Base-by-base conservation (phyloP, 2,888 invertebrate genomes). In the Timandra comae region DNA sequence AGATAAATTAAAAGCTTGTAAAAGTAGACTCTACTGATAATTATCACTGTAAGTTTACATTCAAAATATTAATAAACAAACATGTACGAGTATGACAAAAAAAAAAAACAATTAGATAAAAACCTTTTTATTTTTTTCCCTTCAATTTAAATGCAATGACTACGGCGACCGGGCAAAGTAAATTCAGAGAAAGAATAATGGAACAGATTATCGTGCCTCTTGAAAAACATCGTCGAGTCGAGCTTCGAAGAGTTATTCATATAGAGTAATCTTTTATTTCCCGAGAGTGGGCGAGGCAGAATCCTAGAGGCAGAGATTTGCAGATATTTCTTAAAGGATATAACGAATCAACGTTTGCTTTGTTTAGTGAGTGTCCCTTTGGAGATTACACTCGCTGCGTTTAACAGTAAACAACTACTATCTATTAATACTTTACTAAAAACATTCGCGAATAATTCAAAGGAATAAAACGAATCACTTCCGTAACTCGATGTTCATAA, bases 191-290 rank as follows among this genome's bases (percentile, higher is more conserved):
- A 65, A 71, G 63, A 71, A 62, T 70, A 69, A 71, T 73, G 70
- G 61, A 53, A 43, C 41, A 66, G 69, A 73, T 76, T 74, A 75
- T 70, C 65, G 55, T 60, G 64, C 56, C 55, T 56, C 59, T 70
- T 66, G 67, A 72, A 73, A 69, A 74, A 72, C 66, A 70, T 63
- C 59, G 55, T 43, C 51, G 49, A 59, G 55, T 56, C 50, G 49
- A 57, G 60, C 56, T 54, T 46, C 49, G 46, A 58, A 56, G 65
- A 68, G 65, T 65, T 73, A 74, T 73, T 67, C 64, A 63, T 67
- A 68, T 55, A 58, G 55, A 63, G 64, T 65, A 70, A 75, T 71
- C 64, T 70, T 66, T 73, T 76, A 76, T 76, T 75, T 71, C 72
- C 72, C 71, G 55, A 38, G 70, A 64, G 74, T 59, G 56, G 56